Percentiles rank a stretch among this genome's conserved stretches.
These are phyloP conservation scores for Macaria liturata DNA, from an alignment of 2,888 invertebrate species.

Conservation along the genomic window DNA sequence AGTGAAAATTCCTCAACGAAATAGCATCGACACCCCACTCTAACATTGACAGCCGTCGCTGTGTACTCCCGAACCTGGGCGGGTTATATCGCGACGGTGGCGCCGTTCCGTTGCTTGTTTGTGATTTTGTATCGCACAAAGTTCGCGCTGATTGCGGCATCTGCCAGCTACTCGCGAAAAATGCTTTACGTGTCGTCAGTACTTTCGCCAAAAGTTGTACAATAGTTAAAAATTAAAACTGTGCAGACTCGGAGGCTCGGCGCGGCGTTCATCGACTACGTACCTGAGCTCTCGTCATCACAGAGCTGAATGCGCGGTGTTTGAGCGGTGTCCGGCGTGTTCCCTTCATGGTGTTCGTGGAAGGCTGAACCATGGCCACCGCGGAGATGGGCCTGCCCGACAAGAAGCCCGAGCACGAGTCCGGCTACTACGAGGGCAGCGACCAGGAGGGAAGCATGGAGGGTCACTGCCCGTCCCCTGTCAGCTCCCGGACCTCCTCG, in stretches of 20 bases:
- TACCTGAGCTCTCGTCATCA: slow-evolving; percentile 11
- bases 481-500: slow-evolving; percentile 75
- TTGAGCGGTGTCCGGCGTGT: slow-evolving; percentile 5
- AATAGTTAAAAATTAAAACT: slow-evolving; percentile 50
- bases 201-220: slow-evolving; percentile 68
- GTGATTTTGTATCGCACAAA: slow-evolving; percentile 54
- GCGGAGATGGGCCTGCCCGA: slow-evolving; percentile 84
- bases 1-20: slow-evolving; percentile 51
- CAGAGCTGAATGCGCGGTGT: slow-evolving; percentile 20
- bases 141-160: slow-evolving; percentile 56
- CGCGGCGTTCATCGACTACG: slow-evolving; percentile 22
- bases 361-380: slow-evolving; percentile 77
- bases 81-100: slow-evolving; percentile 47
- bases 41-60: slow-evolving; percentile 39
- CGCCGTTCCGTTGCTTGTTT: slow-evolving; percentile 60
- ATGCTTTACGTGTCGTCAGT: slow-evolving; percentile 74
- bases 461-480: slow-evolving; percentile 74
- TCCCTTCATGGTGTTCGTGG: slow-evolving; percentile 69
- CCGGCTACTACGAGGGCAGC: slow-evolving; percentile 92
- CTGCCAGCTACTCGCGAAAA: slow-evolving; percentile 59
- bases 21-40: slow-evolving; percentile 45
- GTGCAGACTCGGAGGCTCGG: slow-evolving; percentile 32
- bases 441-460: slow-evolving; percentile 85
- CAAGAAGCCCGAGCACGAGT: slow-evolving; percentile 89
- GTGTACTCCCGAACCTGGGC: slow-evolving; percentile 48